These are phyloP conservation scores for Pseudachorutes palmiensis DNA, from an alignment of 1,140 invertebrate genomes.

Conservation along the genomic window DNA sequence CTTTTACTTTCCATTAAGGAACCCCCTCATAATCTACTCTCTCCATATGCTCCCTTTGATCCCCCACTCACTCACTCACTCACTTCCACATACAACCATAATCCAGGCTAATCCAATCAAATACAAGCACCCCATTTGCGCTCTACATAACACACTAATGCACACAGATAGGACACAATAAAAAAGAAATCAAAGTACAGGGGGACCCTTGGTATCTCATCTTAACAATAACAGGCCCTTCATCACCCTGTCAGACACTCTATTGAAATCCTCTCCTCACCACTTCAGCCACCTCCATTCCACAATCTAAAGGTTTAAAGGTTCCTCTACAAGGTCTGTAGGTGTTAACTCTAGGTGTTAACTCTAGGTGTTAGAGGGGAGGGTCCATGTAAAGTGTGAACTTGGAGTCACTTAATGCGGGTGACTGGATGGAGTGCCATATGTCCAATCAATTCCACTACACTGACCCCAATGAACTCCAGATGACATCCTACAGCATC, in stretches of 20 bases:
- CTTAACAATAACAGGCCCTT: no score
- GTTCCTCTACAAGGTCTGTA: no score
- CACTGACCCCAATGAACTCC: neutral
- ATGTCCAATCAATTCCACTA: conserved; percentile 18
- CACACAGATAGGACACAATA: neutral
- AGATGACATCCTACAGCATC: neutral
- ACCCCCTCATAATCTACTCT: conserved; percentile 11
- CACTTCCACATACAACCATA: neutral
- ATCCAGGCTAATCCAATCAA: neutral
- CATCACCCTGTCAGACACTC: no score
- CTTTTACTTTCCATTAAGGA: conserved; percentile 27
- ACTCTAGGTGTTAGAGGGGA: neutral
- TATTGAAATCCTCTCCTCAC: no score
- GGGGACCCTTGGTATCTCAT: no score
- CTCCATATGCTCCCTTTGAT: neutral
- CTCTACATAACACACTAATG: neutral
- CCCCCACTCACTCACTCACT: neutral
- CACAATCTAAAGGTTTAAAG: no score
- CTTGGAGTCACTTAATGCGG: neutral
- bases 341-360: no score
- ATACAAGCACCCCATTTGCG: neutral
- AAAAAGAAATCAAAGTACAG: no score
- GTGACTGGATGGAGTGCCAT: neutral
- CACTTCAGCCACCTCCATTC: no score
- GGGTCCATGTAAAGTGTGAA: neutral